Base-by-base conservation (phyloP, 2,113 vertebrate genomes). In the Pollachius pollachius region DNA sequence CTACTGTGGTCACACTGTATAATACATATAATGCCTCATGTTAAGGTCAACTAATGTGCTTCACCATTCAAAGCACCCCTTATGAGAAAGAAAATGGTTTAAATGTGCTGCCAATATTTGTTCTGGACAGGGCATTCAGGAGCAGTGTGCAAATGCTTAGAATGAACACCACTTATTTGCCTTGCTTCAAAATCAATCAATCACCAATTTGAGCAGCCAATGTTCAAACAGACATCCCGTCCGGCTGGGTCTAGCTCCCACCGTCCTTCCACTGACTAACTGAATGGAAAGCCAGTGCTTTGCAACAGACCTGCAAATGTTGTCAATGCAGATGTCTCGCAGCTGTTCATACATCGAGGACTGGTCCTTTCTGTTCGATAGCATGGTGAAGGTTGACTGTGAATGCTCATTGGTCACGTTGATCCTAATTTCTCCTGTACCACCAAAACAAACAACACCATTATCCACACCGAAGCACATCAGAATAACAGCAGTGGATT, bases 341-440 rank as follows among this genome's bases (percentile, higher is more conserved):
- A 99, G 96, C 84, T 99, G 97, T 81, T 99, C 97, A 0, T 99
- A 99, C 96, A 97, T 97, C 52, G 96, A 98, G 0, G 95, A 92
- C 65, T 98, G 96, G 80, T 92, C 94, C 84, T 94, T 98, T 90
- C 89, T 96, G 78, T 92, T 92, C 0, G 92, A 86, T 80, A 93
- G 88, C 1, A 96, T 73, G n/a, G 87, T 96, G 69, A 97, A 83
- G 2, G 95, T 95, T 0, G 96, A 91, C 84, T 97, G 95, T 0
- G 95, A 93, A 73, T 98, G 93, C 76, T 98, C 97, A 0, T 94
- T 97, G 67, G 96, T 98, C 17, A 99, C 92, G 13, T 94, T 98
- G 63, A 99, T 99, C 74, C 96, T 94, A 78, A 99, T 98, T 81
- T 97, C 96, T 67, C 92, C 95, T 0, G 92, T 91, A 41, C 93